These are phyloP conservation scores for Margarornis squamiger DNA, from an alignment of 2,797 vertebrate species.

Conservation along the genomic window DNA sequence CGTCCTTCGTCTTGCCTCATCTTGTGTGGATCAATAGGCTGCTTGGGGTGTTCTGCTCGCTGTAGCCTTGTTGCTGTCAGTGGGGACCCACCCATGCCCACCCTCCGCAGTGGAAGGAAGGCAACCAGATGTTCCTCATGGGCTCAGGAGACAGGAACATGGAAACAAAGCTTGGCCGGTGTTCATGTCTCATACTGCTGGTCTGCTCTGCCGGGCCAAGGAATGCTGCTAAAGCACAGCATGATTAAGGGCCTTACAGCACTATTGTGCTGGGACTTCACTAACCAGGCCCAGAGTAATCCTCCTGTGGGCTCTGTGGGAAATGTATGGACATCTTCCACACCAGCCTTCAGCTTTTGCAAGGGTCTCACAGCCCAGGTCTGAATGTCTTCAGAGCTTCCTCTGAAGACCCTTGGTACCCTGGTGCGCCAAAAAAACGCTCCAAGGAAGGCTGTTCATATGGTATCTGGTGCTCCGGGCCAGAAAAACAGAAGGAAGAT, in stretches of 20 bases:
- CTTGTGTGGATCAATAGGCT: slow-evolving; percentile 45
- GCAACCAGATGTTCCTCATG: slow-evolving; percentile 64
- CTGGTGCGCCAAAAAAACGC: neutral
- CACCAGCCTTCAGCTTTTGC: neutral
- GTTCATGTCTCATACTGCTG: slow-evolving; percentile 47
- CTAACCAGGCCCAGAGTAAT: neutral
- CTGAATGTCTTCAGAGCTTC: neutral
- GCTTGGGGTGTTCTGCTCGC: slow-evolving; percentile 14
- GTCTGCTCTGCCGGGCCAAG: slow-evolving; percentile 49
- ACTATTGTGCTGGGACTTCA: slow-evolving; percentile 14
- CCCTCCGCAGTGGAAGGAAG: slow-evolving; percentile 36
- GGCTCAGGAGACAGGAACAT: slow-evolving; percentile 52
- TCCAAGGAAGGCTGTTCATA: neutral
- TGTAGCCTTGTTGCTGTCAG: slow-evolving; percentile 24
- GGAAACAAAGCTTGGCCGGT: slow-evolving; percentile 63
- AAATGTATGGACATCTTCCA: neutral
- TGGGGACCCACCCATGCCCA: slow-evolving; percentile 62
- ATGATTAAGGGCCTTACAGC: slow-evolving; percentile 1
- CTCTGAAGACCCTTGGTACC: neutral
- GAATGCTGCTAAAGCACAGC: slow-evolving; percentile 46
- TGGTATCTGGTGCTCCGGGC: neutral
- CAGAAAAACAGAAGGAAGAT: neutral
- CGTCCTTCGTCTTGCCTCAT: slow-evolving; percentile 49
- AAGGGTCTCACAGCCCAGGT: neutral
- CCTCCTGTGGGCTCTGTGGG: neutral